Base-by-base conservation (phyloP, 2,797 vertebrate genomes). In the Hemitrygon akajei region DNA sequence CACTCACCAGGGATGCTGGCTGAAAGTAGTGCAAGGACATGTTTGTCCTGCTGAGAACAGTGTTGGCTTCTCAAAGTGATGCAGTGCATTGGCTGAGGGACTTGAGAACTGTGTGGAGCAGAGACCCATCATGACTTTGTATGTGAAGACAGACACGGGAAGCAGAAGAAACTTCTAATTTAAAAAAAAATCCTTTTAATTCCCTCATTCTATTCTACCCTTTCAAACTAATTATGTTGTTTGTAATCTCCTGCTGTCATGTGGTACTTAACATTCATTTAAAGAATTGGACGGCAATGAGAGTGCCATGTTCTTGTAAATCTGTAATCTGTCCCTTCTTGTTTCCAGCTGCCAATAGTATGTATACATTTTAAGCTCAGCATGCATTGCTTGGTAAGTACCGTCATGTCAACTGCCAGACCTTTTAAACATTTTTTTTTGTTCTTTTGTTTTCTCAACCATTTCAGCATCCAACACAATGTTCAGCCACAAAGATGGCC, bases 401-500 rank as follows among this genome's bases (percentile, higher is more conserved):
- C 96, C 96, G 71, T 75, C 91, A 75, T 25, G 34, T 30, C 71
- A 18, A 56, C 30, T 95, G 95, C 93, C 89, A 94, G 93, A 94
- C 95, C 96, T 95, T 96, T 96, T 95, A 96, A 96, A 96, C 96
- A 93, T 93, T 56, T 96, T 97, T n/a, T 96, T 73, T 69, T 97
- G 95, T 97, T 96, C 95, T 95, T 95, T 96, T 96, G 25, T 82
- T 96, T 96, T 63, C 91, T 95, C 95, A 96, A 96, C 95, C 96
- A 95, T 95, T 98, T 96, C 96, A 97, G 98, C 98, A 96, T 97
- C 98, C 96, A 99, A 98, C 96, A 97, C 98, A 47, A 93, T 99
- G 96, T 99, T 99, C 95, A 98, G 98, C 97, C 98, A 98, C 96
- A 99, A 99, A 97, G 98, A 99, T 95, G 97, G 97, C 96, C 97